These are phyloP conservation scores for Brachypteracias leptosomus DNA, from an alignment of 2,113 vertebrate species.

Conservation along the genomic window DNA sequence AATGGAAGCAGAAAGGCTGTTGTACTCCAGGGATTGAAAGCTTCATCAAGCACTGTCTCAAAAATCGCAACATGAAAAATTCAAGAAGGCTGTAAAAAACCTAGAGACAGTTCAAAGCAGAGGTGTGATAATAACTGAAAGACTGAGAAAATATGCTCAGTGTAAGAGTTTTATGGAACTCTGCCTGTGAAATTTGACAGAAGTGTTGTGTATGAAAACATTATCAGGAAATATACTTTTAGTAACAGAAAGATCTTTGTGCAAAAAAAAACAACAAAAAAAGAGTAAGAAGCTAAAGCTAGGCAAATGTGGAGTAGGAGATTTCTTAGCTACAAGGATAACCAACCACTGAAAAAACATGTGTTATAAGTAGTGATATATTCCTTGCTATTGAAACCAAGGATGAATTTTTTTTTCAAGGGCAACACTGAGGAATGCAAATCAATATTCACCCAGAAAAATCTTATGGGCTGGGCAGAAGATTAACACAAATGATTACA, in stretches of 20 bases:
- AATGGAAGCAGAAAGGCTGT: not conserved
- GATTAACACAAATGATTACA: slow-evolving; percentile 27
- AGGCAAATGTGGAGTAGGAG: not conserved
- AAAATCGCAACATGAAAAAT: not conserved
- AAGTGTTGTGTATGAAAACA: not conserved
- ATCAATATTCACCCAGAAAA: not conserved
- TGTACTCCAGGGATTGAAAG: not conserved
- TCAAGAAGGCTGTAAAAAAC: not conserved
- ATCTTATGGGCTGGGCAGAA: not conserved
- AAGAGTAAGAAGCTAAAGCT: not conserved
- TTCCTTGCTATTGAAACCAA: not conserved
- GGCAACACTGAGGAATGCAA: not conserved
- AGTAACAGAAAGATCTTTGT: not conserved
- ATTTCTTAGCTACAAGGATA: not conserved
- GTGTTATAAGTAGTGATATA: not conserved
- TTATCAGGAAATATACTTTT: not conserved
- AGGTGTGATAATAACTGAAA: not conserved
- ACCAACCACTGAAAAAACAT: not conserved
- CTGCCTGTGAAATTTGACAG: not conserved
- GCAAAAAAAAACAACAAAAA: not conserved
- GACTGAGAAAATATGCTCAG: not conserved
- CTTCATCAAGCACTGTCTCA: not conserved
- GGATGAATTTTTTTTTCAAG: not conserved
- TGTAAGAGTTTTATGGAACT: not conserved
- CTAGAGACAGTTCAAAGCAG: not conserved